Evolutionary conservation across 2,888 invertebrate species (phyloP), one percentile per base, ranked within the genome.

Genomic region (Eupithecia inturbata): DNA sequence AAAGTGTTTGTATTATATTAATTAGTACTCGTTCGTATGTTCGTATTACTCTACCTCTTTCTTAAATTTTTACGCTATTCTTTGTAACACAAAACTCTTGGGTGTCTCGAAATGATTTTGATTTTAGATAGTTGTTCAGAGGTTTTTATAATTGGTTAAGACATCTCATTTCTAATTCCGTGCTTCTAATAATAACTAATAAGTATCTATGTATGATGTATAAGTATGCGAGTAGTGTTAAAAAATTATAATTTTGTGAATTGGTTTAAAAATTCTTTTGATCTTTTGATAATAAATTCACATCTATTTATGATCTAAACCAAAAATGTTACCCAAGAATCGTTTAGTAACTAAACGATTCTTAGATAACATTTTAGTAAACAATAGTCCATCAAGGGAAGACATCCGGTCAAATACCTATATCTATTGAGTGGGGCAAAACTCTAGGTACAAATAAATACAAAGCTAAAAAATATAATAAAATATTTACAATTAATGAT

Each of bases 91-190:
- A 16, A 67, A 68, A 68, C 49, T 62, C 31, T 69, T 57, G 57
- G 64, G 60, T 33, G 69, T 70, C 63, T 28, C 33, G 72, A 76
- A 72, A 77, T 53, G 73, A 83, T 79, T 77, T 71, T 82, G 80
- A 83, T 83, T 77, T 80, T 76, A 82, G 78, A 84, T 84, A 83
- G 79, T 78, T 78, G 77, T 83, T 80, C 83, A 85, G 83, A 53
- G 6, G 5, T 26, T 22, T 26, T 22, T 26, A 76, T 45, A 45
- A 45, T 45, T 72, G 75, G 71, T 73, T 75, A 78, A 78, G 78
- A 78, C 68, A 75, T 75, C 75, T 73, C 70, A 63, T 63, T 45
- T 6, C 0, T 10, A 6, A 45, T 45, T 45, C n/a, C 7, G 19
- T 45, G 10, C 19, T 5, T 45, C 45, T 45, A 19, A 2, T 41